Conservation (phyloP, 2,113 vertebrate species). For the Delphinus delphis region DNA sequence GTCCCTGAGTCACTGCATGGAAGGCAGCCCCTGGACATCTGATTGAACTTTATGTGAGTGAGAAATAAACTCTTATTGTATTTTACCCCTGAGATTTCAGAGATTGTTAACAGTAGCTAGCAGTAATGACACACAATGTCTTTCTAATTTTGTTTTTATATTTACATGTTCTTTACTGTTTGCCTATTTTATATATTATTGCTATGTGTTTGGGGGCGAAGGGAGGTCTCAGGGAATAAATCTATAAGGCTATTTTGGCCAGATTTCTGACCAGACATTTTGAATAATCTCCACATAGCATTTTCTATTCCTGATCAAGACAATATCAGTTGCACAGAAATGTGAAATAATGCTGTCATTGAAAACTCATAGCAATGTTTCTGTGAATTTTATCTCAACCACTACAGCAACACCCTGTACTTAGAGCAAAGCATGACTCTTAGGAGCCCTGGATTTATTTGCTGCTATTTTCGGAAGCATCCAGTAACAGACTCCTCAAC, state of each 20-base stretch:
- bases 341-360: background rate
- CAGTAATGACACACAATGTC: background rate
- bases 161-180: background rate
- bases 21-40: background rate
- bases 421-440: background rate
- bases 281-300: background rate
- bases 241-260: background rate
- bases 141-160: background rate
- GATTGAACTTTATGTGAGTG: background rate
- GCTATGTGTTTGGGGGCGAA: background rate
- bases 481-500: background rate
- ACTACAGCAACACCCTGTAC: background rate
- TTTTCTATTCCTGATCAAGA: background rate
- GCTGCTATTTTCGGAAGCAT: conserved; percentile 31
- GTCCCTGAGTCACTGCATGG: background rate
- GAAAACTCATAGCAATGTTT: background rate
- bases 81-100: background rate
- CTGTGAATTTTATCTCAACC: background rate
- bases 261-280: background rate
- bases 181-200: background rate
- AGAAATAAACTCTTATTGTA: background rate
- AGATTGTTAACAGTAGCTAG: background rate
- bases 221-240: background rate
- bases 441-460: background rate
- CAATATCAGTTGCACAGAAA: background rate